phyloP scores from a whole-genome alignment of 2,113 vertebrate genomes.

The Oostethus manadensis region DNA sequence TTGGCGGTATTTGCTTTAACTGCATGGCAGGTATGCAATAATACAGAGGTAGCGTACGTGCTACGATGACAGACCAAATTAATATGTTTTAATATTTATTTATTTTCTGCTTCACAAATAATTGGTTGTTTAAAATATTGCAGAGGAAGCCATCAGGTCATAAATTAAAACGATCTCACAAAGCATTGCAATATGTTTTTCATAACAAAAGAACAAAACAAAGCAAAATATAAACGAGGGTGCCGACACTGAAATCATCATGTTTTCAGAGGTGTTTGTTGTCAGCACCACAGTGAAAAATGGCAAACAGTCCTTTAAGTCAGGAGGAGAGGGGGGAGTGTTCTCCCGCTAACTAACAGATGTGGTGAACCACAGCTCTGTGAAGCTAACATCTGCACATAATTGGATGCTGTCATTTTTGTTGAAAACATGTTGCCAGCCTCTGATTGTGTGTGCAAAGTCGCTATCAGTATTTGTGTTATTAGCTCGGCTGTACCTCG shows the following conservation, averaged over 20 bases:
- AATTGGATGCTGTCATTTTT: constrained; percentile 68
- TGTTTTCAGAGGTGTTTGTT: constrained; percentile 54
- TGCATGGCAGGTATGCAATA: neutral
- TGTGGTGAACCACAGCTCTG: constrained; percentile 62
- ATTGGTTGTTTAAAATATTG: neutral
- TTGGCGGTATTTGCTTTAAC: neutral
- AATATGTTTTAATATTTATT: neutral
- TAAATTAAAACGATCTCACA: neutral
- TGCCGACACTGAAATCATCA: constrained; percentile 46
- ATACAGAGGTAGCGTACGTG: neutral
- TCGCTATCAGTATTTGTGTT: constrained; percentile 67
- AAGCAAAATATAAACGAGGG: constrained; percentile 28
- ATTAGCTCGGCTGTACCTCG: constrained; percentile 49
- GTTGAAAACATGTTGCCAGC: constrained; percentile 58
- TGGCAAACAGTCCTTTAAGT: no score
- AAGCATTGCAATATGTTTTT: neutral
- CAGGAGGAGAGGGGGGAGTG: no score
- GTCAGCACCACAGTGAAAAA: constrained; percentile 44
- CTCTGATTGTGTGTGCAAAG: constrained; percentile 54
- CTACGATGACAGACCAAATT: neutral
- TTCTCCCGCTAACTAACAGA: constrained; percentile 70
- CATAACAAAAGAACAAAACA: constrained; percentile 1
- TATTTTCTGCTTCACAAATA: neutral
- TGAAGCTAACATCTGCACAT: constrained; percentile 70
- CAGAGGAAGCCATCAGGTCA: neutral